Conservation (phyloP, 2,113 vertebrate genomes). For the Elephas maximus region DNA sequence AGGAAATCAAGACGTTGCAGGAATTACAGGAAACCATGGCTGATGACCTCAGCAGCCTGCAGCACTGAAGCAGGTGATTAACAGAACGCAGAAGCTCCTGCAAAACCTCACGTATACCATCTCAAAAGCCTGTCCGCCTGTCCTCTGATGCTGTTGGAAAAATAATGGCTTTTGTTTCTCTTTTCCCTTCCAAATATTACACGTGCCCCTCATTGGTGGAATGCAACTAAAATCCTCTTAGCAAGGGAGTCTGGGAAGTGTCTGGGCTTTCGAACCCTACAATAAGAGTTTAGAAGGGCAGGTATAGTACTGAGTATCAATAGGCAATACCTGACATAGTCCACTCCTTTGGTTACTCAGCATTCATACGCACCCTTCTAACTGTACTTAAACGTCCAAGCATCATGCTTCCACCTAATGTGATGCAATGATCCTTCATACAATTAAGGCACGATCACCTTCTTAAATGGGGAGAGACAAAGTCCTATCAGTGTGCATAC, state of each 20-base stretch:
- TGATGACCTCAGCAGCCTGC: constrained; percentile 38
- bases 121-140: neutral
- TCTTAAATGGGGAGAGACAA: neutral
- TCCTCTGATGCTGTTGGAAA: neutral
- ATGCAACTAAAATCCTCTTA: neutral
- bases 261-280: neutral
- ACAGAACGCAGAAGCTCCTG: constrained; percentile 36
- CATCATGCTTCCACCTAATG: neutral
- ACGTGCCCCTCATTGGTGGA: neutral
- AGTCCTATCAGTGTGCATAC: neutral
- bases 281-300: neutral
- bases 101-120: constrained; percentile 62
- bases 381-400: neutral
- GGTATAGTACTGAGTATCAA: neutral
- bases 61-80: constrained; percentile 55
- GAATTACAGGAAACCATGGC: constrained; percentile 67
- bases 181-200: neutral
- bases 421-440: neutral
- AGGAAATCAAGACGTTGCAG: constrained; percentile 54
- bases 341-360: neutral
- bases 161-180: neutral
- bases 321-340: rapidly evolving
- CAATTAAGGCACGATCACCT: neutral
- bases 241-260: neutral
- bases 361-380: neutral